Evolutionary conservation across 2,797 vertebrate species (phyloP).

Genomic region (Xyrichtys novacula): DNA sequence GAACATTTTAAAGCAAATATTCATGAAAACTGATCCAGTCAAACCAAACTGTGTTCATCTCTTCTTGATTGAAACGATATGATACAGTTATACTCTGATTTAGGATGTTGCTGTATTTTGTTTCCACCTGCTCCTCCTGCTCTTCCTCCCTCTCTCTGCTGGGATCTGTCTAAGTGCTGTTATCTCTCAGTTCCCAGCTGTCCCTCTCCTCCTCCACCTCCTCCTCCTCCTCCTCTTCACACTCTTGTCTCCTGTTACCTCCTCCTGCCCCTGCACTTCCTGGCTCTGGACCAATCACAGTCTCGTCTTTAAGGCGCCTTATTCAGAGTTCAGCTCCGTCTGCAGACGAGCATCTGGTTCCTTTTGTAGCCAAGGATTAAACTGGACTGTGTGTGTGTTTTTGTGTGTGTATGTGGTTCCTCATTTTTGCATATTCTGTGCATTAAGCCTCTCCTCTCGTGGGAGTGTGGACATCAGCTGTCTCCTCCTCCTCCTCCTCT

Average conservation of each 20-base stretch:
- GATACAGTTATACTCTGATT: too few species aligned
- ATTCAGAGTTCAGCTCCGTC: neutral
- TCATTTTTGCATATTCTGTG: conserved; percentile 10
- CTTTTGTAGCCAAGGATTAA: conserved; percentile 52
- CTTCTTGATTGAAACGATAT: too few species aligned
- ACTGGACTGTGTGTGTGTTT: conserved; percentile 7
- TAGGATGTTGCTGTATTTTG: too few species aligned
- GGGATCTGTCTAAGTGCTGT: conserved; percentile 1
- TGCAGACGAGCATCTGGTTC: conserved; percentile 49
- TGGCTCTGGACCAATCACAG: conserved; percentile 32
- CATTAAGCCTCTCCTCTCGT: conserved; percentile 5
- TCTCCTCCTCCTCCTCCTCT: neutral
- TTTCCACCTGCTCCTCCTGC: neutral
- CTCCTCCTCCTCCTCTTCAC: neutral
- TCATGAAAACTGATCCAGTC: too few species aligned
- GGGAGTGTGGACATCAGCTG: conserved; percentile 52
- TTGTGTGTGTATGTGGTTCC: neutral
- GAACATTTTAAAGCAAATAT: too few species aligned
- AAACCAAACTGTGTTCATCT: too few species aligned
- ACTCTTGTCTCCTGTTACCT: too few species aligned
- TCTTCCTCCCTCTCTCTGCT: neutral
- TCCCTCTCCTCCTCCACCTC: neutral
- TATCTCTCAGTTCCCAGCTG: conserved; percentile 5
- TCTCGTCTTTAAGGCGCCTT: conserved; percentile 2
- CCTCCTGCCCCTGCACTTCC: conserved; percentile 28